Percentiles rank a stretch among this genome's conserved stretches.
phyloP scores from a whole-genome alignment of 2,113 vertebrate genomes.

The Capricornis sumatraensis region DNA sequence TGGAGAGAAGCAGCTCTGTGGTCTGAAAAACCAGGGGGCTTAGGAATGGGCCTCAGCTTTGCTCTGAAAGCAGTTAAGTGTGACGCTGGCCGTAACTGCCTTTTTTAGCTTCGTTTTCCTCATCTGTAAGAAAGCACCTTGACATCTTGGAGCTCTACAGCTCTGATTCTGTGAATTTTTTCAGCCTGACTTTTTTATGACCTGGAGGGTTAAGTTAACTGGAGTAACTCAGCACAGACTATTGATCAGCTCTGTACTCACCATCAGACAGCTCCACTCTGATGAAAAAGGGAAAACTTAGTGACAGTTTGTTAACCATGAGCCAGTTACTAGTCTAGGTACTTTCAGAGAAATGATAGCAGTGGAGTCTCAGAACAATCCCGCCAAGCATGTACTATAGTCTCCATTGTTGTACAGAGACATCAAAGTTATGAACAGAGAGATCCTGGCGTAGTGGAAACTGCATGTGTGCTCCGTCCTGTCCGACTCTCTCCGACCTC shows the following conservation, averaged over 20 bases:
- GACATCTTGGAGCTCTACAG: background rate
- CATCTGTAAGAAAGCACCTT: background rate
- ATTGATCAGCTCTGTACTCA: background rate
- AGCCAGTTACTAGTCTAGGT: background rate
- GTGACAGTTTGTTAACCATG: background rate
- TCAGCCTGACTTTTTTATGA: background rate
- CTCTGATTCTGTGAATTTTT: background rate
- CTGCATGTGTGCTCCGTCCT: background rate
- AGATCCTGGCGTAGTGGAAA: background rate
- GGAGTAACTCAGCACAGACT: background rate
- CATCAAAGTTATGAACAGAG: background rate
- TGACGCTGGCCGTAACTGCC: background rate
- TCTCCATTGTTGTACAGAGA: background rate
- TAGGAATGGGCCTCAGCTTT: too few species aligned
- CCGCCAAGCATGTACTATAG: background rate
- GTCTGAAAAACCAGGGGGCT: fast-evolving
- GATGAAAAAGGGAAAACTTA: background rate
- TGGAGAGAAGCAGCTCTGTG: background rate
- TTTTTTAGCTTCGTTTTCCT: background rate
- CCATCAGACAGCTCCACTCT: background rate
- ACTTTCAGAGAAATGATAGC: background rate
- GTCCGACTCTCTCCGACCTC: background rate
- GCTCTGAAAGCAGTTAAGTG: background rate
- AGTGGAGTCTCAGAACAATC: background rate
- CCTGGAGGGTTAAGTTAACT: background rate